Conservation (phyloP, 2,113 vertebrate species). For the human (Homo sapiens) region DNA sequence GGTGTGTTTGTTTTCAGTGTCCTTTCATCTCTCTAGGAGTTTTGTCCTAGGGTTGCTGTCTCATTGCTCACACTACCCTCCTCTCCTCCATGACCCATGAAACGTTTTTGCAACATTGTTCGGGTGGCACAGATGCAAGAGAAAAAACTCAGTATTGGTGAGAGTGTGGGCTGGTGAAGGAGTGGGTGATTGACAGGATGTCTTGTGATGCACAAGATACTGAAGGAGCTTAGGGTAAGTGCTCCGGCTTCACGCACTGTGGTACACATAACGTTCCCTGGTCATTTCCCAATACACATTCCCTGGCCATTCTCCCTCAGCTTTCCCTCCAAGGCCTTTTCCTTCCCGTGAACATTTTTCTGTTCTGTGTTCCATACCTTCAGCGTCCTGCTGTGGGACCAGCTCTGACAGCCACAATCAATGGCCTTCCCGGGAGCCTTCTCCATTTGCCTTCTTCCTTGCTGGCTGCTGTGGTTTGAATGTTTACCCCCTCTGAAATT, state of each 20-base stretch:
- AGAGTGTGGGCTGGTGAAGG: background rate
- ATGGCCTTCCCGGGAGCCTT: background rate
- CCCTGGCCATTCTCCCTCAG: background rate
- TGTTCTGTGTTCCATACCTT: background rate
- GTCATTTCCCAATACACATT: background rate
- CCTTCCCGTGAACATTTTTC: background rate
- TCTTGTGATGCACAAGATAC: background rate
- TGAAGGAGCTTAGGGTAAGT: background rate
- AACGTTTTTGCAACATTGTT: background rate
- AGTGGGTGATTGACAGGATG: too few relatives aligned
- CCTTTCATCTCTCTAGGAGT: background rate
- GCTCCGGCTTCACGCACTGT: accelerated
- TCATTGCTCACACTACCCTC: too few relatives aligned
- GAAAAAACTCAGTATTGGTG: background rate
- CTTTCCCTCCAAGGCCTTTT: background rate
- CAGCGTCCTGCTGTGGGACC: background rate
- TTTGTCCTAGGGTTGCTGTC: background rate
- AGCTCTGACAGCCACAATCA: background rate
- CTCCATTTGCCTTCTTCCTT: background rate
- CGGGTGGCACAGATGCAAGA: background rate
- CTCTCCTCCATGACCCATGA: too few relatives aligned
- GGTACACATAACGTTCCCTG: background rate
- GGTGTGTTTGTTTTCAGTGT: background rate
- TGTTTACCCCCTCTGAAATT: background rate
- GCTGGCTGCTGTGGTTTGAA: background rate